Percentiles rank a stretch among this genome's conserved stretches.
phyloP scores from a whole-genome alignment of 2,113 vertebrate genomes.

The Phasianus colchicus region DNA sequence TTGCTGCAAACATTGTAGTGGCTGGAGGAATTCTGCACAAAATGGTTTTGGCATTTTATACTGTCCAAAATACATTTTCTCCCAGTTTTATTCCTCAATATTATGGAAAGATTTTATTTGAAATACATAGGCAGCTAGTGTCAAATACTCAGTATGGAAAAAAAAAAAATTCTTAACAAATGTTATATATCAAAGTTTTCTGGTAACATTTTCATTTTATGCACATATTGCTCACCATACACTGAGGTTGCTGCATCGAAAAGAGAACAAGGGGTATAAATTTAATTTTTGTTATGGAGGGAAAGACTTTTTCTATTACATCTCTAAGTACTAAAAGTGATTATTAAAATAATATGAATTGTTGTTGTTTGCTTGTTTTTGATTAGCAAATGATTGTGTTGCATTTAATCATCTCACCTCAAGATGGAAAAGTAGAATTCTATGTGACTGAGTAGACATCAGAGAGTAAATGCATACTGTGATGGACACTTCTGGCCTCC shows the following conservation, averaged over 20 bases:
- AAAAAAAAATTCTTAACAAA: background rate
- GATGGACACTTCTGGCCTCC: background rate
- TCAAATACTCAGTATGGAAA: background rate
- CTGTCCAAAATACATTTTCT: background rate
- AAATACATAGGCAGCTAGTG: background rate
- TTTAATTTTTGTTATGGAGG: background rate
- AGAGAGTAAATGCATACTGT: background rate
- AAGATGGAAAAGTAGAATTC: background rate
- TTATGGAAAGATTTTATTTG: background rate
- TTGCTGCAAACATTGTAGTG: background rate
- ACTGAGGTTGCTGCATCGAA: background rate
- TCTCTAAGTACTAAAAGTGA: background rate
- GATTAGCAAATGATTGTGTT: background rate
- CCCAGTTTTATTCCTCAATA: background rate
- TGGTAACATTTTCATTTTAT: background rate
- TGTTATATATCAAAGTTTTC: background rate
- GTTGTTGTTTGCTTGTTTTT: background rate
- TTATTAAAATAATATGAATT: background rate
- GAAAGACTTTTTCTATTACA: background rate
- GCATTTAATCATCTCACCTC: background rate
- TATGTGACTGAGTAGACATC: background rate
- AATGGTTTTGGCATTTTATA: background rate
- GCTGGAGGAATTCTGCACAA: background rate
- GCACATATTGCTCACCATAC: background rate
- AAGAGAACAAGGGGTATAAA: background rate